Evolutionary conservation across 2,113 vertebrate genomes (phyloP).

Genomic region (Petrocephalus microphthalmus): DNA sequence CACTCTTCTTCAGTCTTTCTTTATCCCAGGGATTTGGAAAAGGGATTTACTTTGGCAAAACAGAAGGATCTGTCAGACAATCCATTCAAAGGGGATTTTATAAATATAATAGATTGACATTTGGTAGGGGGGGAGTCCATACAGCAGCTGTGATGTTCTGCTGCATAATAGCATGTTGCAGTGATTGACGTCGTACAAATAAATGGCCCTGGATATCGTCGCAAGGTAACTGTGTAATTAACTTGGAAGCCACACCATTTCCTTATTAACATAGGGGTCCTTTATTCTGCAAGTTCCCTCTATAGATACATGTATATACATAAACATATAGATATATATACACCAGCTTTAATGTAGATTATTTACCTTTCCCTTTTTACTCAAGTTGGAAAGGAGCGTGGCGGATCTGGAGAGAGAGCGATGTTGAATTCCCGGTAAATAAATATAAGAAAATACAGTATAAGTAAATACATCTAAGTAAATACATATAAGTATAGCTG

Average conservation of each 20-base stretch:
- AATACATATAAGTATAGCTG: neutral
- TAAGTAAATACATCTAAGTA: too few species aligned
- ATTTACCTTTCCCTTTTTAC: neutral
- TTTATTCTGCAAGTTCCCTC: neutral
- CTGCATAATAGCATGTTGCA: neutral
- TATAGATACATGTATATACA: neutral
- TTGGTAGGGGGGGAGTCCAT: neutral
- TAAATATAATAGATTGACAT: neutral
- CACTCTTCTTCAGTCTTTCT: neutral
- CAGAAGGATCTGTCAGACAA: neutral
- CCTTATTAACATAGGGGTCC: neutral
- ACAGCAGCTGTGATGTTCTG: neutral
- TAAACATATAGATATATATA: too few species aligned
- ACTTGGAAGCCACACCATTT: neutral
- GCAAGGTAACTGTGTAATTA: neutral
- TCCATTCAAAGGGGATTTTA: neutral
- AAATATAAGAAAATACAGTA: too few species aligned
- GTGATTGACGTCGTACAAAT: neutral
- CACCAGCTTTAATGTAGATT: neutral
- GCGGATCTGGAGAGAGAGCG: neutral
- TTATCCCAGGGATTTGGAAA: neutral
- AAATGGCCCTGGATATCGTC: neutral
- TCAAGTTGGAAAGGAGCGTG: neutral
- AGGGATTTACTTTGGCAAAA: slow-evolving; percentile 6
- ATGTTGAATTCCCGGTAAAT: neutral